phyloP scores from a whole-genome alignment of 1,140 invertebrate species.

The Mycetomoellerius zeteki region DNA sequence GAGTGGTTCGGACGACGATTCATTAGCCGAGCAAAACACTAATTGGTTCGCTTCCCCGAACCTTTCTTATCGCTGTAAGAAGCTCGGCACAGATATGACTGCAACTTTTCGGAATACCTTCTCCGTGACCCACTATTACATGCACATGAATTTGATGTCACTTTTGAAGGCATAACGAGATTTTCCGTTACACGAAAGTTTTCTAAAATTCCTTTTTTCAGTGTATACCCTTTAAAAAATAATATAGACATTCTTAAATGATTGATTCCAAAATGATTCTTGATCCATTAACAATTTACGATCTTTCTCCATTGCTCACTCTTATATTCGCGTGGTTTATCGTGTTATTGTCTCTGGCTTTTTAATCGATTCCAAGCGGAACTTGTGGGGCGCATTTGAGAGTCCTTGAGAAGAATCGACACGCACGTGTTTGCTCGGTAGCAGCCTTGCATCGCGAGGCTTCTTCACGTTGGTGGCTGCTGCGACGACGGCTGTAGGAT shows the following conservation, averaged over 20 bases:
- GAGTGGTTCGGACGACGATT: constrained; percentile 74
- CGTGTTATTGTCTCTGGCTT: constrained; percentile 5
- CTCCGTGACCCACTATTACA: constrained; percentile 66
- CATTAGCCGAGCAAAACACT: constrained; percentile 79
- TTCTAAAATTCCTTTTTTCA: no score
- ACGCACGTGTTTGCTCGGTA: constrained; percentile 71
- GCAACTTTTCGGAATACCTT: constrained; percentile 59
- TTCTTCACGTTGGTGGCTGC: constrained; percentile 8
- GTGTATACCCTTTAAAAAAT: background rate
- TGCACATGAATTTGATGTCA: background rate
- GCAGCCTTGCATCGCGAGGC: constrained; percentile 68
- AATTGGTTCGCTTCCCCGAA: constrained; percentile 79
- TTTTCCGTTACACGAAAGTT: background rate
- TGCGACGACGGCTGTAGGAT: constrained; percentile 30
- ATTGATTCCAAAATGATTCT: background rate
- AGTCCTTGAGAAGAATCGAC: constrained; percentile 63
- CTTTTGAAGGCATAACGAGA: constrained; percentile 36
- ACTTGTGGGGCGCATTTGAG: constrained; percentile 33
- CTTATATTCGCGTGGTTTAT: background rate
- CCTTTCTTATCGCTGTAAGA: constrained; percentile 43
- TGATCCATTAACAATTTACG: background rate
- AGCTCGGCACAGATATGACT: constrained; percentile 65
- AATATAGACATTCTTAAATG: background rate
- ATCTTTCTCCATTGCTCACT: background rate
- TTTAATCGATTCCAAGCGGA: constrained; percentile 67